phyloP scores from a whole-genome alignment of 2,888 invertebrate genomes.

The Drosophila ustulata region DNA sequence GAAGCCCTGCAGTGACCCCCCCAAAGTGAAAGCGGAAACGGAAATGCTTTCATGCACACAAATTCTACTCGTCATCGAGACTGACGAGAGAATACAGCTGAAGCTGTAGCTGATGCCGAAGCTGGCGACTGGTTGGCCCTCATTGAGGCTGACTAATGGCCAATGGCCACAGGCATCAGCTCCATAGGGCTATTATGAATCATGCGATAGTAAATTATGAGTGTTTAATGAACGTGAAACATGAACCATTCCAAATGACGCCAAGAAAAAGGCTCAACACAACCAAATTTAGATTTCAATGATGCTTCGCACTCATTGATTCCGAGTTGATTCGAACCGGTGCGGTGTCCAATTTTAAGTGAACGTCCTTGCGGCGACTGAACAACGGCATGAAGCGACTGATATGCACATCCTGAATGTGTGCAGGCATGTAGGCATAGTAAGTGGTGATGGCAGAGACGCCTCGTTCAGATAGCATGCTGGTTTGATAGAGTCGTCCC shows the following conservation, averaged over 20 bases:
- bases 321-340: too few relatives aligned
- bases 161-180: constrained; percentile 1
- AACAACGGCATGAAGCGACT: neutral
- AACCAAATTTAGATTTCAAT: neutral
- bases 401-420: constrained; percentile 28
- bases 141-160: constrained; percentile 38
- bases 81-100: constrained; percentile 17
- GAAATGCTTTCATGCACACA: constrained; percentile 72
- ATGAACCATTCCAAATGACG: constrained; percentile 1
- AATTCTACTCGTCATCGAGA: constrained; percentile 50
- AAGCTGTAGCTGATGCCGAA: neutral
- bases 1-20: constrained; percentile 9
- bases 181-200: constrained; percentile 37
- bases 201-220: constrained; percentile 33
- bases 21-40: constrained; percentile 60
- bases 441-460: constrained; percentile 58
- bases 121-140: constrained; percentile 12
- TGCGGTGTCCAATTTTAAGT: too few relatives aligned
- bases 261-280: neutral
- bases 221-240: constrained; percentile 25
- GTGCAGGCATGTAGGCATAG: constrained; percentile 81
- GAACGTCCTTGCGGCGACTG: neutral
- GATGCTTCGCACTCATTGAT: too few relatives aligned
- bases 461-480: constrained; percentile 66
- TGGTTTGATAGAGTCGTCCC: constrained; percentile 70